Base-by-base conservation (phyloP, 2,888 invertebrate genomes). In the Galeopsomyia nigrocyanea region DNA sequence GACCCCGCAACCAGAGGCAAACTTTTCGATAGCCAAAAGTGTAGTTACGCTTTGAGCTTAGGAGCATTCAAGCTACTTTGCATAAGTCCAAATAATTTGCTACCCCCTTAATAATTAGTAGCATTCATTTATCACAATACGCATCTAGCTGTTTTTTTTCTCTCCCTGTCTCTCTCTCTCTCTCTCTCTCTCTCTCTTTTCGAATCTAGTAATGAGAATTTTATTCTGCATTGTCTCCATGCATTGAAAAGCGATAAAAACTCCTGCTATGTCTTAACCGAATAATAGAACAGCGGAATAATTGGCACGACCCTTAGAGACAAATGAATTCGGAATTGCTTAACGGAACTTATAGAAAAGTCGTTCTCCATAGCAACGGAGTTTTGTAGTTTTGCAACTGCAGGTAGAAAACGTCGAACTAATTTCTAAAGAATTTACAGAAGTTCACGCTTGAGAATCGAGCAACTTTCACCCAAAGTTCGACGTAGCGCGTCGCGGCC, bases 351-450 rank as follows among this genome's bases (percentile, higher is more conserved):
- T 39, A 1, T 39, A 9, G 7, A 39, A 31, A 31, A 39, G 39
- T 26, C 39, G 1, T 39, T 10, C 13, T 39, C 7, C 31, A 5
- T 31, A 31, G 31, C 7, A 31, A n/a, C 7, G 31, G 7, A 3
- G 31, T 31, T 39, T 39, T 39, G 10, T 9, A 9, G 39, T 39
- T 10, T 39, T 39, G 10, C 17, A 21, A 51, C 21, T 26, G 0
- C 49, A 2, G 26, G 26, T 26, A 53, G 47, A 71, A 57, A 63
- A 62, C 17, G 58, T 68, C 68, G 47, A 72, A 72, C 68, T 68
- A 68, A 68, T 68, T 72, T 65, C 46, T 53, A 39, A 64, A 68
- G 68, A 72, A 72, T 72, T 72, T 64, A 68, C 47, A 39, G 31
- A 68, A 72, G 26, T 68, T 72, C 64, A 58, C 58, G 63, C 58